These are phyloP conservation scores for Discoglossus pictus DNA, from an alignment of 2,797 vertebrate genomes.

Conservation along the genomic window DNA sequence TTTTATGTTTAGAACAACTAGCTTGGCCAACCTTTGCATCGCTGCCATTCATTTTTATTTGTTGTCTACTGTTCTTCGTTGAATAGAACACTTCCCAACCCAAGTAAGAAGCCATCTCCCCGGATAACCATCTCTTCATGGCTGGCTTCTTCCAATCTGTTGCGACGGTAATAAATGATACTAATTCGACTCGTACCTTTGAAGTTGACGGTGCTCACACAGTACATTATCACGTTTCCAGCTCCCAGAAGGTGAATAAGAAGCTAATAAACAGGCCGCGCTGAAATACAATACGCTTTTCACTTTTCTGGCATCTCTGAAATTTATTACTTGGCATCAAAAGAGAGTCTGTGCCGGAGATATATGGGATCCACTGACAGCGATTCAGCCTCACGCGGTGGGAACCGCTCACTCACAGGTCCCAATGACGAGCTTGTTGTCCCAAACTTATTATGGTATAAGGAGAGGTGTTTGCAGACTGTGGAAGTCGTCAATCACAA, in stretches of 20 bases:
- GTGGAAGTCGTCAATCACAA: slow-evolving; percentile 40
- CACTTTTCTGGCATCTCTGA: slow-evolving; percentile 38
- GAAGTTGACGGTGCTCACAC: slow-evolving; percentile 1
- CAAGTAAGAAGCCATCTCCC: background rate
- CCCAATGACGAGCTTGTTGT: slow-evolving; percentile 44
- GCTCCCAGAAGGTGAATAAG: slow-evolving; percentile 41
- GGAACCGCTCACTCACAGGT: slow-evolving; percentile 45
- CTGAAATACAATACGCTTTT: slow-evolving; percentile 41
- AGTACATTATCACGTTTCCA: slow-evolving; percentile 22
- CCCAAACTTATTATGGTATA: slow-evolving; percentile 43
- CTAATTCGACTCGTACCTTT: slow-evolving; percentile 18
- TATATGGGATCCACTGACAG: slow-evolving; percentile 47
- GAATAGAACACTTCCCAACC: no score
- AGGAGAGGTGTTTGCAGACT: slow-evolving; percentile 25
- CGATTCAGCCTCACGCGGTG: slow-evolving; percentile 42
- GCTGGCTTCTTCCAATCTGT: background rate
- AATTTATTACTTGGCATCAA: slow-evolving; percentile 45
- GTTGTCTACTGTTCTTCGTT: background rate
- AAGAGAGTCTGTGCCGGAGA: slow-evolving; percentile 31
- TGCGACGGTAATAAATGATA: slow-evolving; percentile 38
- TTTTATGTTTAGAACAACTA: background rate
- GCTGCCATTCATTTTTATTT: no score
- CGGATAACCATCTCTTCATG: slow-evolving; percentile 8
- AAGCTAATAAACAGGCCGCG: slow-evolving; percentile 38
- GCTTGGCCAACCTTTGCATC: no score